These are phyloP conservation scores for Alsophila aescularia DNA, from an alignment of 2,888 invertebrate genomes.

Conservation along the genomic window DNA sequence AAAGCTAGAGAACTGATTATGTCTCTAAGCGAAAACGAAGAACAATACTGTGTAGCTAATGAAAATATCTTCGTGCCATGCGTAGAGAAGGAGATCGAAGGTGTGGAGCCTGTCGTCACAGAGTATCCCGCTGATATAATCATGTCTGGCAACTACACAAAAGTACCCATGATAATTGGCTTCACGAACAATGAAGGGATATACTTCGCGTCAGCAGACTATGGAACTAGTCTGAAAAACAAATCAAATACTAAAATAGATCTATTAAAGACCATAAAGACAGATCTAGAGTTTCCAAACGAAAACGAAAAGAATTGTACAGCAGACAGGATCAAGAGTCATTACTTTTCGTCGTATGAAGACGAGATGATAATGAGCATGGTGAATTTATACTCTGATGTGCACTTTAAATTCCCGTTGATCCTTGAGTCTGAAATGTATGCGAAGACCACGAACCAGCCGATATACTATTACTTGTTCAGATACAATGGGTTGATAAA, in stretches of 20 bases:
- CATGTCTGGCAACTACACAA: slow-evolving; percentile 66
- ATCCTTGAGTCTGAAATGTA: slow-evolving; percentile 69
- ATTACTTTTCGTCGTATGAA: slow-evolving; percentile 63
- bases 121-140: slow-evolving; percentile 65
- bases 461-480: slow-evolving; percentile 74
- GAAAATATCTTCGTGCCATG: slow-evolving; percentile 71
- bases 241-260: slow-evolving; percentile 46
- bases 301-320: slow-evolving; percentile 61
- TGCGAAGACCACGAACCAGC: slow-evolving; percentile 61
- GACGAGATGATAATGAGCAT: slow-evolving; percentile 71
- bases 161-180: slow-evolving; percentile 76
- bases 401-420: slow-evolving; percentile 71
- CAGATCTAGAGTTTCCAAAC: slow-evolving; percentile 65
- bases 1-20: slow-evolving; percentile 60
- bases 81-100: slow-evolving; percentile 66
- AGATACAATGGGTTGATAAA: slow-evolving; percentile 71
- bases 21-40: slow-evolving; percentile 61
- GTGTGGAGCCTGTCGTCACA: slow-evolving; percentile 65
- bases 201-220: slow-evolving; percentile 68
- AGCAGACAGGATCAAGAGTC: slow-evolving; percentile 51
- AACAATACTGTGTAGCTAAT: slow-evolving; percentile 65
- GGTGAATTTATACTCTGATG: slow-evolving; percentile 74
- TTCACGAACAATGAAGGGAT: slow-evolving; percentile 75
- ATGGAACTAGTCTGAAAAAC: slow-evolving; percentile 60
- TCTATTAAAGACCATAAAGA: slow-evolving; percentile 52